Percentiles rank a stretch among this genome's conserved stretches.
Conservation (phyloP, 1,140 invertebrate genomes). For the Nixonia krombeini region DNA sequence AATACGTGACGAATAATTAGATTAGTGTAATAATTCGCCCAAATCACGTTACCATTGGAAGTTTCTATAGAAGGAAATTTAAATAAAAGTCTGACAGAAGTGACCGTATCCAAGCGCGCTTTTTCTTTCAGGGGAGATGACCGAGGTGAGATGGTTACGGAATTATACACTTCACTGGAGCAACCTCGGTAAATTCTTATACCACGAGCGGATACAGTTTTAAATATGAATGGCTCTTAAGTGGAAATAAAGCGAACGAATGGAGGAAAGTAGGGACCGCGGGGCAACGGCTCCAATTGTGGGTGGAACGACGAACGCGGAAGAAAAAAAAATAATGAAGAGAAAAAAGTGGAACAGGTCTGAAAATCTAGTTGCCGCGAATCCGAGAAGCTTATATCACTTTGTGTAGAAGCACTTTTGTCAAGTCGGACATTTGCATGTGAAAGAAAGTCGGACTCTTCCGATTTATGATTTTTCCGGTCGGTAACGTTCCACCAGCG, state of each 20-base stretch:
- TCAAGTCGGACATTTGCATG: slow-evolving; percentile 57
- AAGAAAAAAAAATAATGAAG: slow-evolving; percentile 5
- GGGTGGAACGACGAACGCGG: slow-evolving; percentile 26
- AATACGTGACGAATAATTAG: too few species aligned
- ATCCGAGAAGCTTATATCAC: slow-evolving; percentile 43
- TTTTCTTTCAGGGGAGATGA: neutral
- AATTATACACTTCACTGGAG: slow-evolving; percentile 38
- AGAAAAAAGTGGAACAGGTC: slow-evolving; percentile 46
- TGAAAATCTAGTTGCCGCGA: slow-evolving; percentile 50
- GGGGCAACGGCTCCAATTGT: slow-evolving; percentile 13
- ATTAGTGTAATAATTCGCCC: too few species aligned
- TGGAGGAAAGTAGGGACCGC: slow-evolving; percentile 12
- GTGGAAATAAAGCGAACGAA: slow-evolving; percentile 54
- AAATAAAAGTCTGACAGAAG: neutral
- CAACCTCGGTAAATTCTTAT: slow-evolving; percentile 45
- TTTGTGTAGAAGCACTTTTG: slow-evolving; percentile 53
- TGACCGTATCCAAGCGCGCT: neutral
- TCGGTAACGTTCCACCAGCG: neutral
- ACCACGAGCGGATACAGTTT: slow-evolving; percentile 48
- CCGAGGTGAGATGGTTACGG: slow-evolving; percentile 10
- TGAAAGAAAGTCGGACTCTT: slow-evolving; percentile 46
- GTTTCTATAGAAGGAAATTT: neutral
- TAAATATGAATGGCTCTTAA: slow-evolving; percentile 63
- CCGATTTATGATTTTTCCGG: slow-evolving; percentile 52
- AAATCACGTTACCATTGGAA: too few species aligned